Conservation (phyloP, 2,113 vertebrate species). For the Aleadryas rufinucha region DNA sequence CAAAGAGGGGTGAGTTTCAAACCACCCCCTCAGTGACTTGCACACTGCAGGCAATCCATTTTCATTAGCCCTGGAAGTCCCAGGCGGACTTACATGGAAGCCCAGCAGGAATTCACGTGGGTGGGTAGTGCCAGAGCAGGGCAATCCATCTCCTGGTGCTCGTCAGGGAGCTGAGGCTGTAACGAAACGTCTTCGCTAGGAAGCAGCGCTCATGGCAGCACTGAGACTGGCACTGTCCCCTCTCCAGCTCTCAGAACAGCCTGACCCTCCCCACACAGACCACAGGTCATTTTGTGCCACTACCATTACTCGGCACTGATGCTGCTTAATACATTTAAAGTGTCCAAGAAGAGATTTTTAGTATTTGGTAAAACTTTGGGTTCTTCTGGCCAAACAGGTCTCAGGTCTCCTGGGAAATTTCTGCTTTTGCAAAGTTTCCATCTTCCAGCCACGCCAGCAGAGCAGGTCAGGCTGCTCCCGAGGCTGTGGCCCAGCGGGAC, state of each 20-base stretch:
- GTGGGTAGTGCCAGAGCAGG: neutral
- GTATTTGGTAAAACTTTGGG: fast-evolving
- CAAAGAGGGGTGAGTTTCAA: neutral
- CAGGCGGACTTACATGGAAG: fast-evolving
- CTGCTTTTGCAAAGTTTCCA: neutral
- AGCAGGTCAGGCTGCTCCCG: neutral
- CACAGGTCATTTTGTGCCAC: fast-evolving
- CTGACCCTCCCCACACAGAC: fast-evolving
- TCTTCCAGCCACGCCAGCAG: fast-evolving
- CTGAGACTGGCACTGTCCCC: fast-evolving
- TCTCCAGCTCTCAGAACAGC: neutral
- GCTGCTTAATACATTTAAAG: fast-evolving
- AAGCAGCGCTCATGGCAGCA: neutral
- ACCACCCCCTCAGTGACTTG: neutral
- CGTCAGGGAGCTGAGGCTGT: fast-evolving
- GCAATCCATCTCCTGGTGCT: fast-evolving
- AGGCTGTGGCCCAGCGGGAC: fast-evolving
- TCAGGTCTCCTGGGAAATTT: neutral
- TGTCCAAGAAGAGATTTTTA: neutral
- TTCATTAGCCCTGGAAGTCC: neutral
- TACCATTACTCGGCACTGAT: fast-evolving
- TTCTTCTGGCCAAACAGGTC: neutral
- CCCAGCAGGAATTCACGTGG: neutral
- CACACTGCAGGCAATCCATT: neutral
- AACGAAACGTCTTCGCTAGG: fast-evolving